Base-by-base conservation (phyloP, 1,140 invertebrate genomes). In the Sminthurinus signatus region DNA sequence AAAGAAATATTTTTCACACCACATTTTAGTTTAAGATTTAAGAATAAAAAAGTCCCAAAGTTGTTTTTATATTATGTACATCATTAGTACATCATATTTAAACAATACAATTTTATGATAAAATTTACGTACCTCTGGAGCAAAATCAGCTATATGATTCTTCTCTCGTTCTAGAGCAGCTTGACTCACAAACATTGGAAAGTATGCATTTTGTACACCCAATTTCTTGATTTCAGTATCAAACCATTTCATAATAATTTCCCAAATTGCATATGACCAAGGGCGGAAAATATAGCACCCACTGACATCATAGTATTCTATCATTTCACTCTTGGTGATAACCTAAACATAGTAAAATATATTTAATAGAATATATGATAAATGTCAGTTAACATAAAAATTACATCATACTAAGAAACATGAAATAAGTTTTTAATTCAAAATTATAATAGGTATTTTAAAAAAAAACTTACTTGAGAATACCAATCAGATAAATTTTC, bases 251-350 rank as follows among this genome's bases (percentile, higher is more conserved):
- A 88, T 86, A 52, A 99, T 96, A 0, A 75, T 73, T 71, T 98
- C 94, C 97, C 97, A 99, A 72, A 99, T 93, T n/a, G 86, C 80
- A 76, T 85, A 99, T 32, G 95, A 87, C 94, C 95, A 98, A 1
- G 95, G 96, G 32, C 96, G 85, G 23, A 98, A 82, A 70, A 99
- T 95, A 75, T 99, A 99, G 79, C 97, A 99, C 0, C 96, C 96
- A 56, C 93, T 97, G 5, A 99, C 92, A 76, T 99, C 96, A 74
- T 99, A 99, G 77, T 99, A 99, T 76, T 99, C 96, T 42, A 99
- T 98, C 85, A 99, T 84, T 80, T 98, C 93, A 63, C 93, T 88
- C 80, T 99, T 99, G 0, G 92, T 96, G 59, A 99, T 93, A 1
- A 98, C 90, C 65, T 71, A 60, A 25, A 62, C 8, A 28, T 1